phyloP scores from a whole-genome alignment of 2,113 vertebrate genomes.

The Murina feae region DNA sequence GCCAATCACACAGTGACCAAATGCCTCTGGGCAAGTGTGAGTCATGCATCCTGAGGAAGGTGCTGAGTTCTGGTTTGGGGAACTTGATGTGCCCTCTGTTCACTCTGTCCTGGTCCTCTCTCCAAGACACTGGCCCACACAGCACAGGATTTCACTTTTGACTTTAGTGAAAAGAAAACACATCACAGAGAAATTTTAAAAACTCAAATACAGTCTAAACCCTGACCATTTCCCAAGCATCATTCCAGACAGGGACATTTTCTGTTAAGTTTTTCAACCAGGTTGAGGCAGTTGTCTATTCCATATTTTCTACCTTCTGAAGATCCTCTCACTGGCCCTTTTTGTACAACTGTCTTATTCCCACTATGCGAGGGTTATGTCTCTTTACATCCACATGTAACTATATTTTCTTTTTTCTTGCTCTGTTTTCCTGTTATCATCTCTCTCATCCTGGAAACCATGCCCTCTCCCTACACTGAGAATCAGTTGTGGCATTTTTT shows the following conservation, averaged over 20 bases:
- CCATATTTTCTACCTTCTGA: not conserved
- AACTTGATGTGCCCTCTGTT: not conserved
- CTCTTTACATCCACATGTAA: not conserved
- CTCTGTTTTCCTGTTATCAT: not conserved
- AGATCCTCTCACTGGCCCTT: not conserved
- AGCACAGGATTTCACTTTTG: not conserved
- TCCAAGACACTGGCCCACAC: not conserved
- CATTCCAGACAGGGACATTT: not conserved
- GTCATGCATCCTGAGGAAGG: not conserved
- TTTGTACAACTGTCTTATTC: not conserved
- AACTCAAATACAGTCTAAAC: not conserved
- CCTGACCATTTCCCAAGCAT: not conserved
- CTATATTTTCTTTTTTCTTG: not conserved
- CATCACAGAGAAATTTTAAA: not conserved
- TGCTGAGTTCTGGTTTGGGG: not conserved
- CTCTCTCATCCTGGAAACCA: not conserved
- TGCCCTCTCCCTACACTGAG: not conserved
- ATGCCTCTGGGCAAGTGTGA: too few species aligned
- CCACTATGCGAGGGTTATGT: not conserved
- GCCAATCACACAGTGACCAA: not conserved
- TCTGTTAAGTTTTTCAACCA: not conserved
- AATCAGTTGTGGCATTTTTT: not conserved
- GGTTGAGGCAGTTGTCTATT: not conserved
- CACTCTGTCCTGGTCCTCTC: not conserved
- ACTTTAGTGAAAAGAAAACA: not conserved